phyloP scores from a whole-genome alignment of 2,113 vertebrate species.

The Lates calcarifer region DNA sequence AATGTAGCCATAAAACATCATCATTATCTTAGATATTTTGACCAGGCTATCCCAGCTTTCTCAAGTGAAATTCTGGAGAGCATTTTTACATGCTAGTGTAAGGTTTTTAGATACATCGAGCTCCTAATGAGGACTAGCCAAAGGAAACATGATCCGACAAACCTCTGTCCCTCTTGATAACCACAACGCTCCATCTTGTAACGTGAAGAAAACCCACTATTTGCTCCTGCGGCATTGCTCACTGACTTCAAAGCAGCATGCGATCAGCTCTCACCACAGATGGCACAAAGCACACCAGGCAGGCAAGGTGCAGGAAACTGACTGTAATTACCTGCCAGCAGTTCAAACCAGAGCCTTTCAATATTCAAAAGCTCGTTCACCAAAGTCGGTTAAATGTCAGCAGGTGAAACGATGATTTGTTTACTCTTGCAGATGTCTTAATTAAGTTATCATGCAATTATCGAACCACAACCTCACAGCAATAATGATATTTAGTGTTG shows the following conservation, averaged over 20 bases:
- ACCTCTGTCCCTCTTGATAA: neutral
- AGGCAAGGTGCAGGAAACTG: constrained; percentile 16
- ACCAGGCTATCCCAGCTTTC: neutral
- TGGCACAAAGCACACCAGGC: constrained; percentile 1
- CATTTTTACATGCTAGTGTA: constrained; percentile 8
- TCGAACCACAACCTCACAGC: constrained; percentile 25
- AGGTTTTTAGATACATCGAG: neutral
- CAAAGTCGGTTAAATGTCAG: constrained; percentile 1
- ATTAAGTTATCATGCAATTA: constrained; percentile 13
- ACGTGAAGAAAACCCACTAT: neutral
- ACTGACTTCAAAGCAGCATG: constrained; percentile 21
- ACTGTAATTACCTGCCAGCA: constrained; percentile 1
- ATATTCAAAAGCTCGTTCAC: constrained; percentile 7
- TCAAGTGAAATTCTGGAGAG: constrained; percentile 5
- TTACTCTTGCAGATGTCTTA: constrained; percentile 2
- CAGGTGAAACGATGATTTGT: neutral
- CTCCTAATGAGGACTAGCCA: neutral
- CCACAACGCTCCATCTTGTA: neutral
- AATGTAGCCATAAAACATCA: constrained; percentile 1
- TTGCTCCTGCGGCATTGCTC: neutral
- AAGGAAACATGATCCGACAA: constrained; percentile 19
- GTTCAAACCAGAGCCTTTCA: constrained; percentile 10
- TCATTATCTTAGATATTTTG: neutral
- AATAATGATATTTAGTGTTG: constrained; percentile 16
- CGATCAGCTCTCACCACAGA: constrained; percentile 15